A percentile compares a stretch with the other conserved stretches of the same genome.
These are phyloP conservation scores for Sceloporus undulatus DNA, from an alignment of 2,113 vertebrate genomes.

Conservation along the genomic window DNA sequence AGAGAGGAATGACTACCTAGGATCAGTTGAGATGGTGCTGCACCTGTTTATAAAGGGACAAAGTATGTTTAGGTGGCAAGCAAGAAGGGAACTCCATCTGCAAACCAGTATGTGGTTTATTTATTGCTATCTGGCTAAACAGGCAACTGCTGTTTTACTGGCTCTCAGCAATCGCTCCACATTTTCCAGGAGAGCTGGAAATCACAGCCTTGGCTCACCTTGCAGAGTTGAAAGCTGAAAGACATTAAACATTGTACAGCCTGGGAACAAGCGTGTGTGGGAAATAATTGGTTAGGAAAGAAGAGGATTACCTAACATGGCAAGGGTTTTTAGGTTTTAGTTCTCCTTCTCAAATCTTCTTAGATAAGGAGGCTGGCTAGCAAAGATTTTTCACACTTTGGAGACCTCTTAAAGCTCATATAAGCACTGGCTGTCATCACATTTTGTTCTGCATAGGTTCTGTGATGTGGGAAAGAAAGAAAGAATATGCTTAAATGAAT, in stretches of 20 bases:
- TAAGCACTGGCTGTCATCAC: not conserved
- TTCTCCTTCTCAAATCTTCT: not conserved
- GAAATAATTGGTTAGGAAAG: slow-evolving; percentile 6
- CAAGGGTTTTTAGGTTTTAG: not conserved
- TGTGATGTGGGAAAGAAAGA: not conserved
- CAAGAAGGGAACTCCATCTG: slow-evolving; percentile 1
- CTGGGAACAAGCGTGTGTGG: not conserved
- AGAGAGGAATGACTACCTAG: not conserved
- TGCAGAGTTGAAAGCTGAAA: slow-evolving; percentile 15
- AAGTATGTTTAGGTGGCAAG: not conserved
- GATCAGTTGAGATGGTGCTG: not conserved
- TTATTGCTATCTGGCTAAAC: slow-evolving; percentile 5
- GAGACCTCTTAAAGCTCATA: not conserved
- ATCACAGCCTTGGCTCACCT: slow-evolving; percentile 25
- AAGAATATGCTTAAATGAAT: not conserved
- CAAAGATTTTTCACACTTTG: not conserved
- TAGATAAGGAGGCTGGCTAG: not conserved
- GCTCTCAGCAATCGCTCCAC: slow-evolving; percentile 21
- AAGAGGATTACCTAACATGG: not conserved
- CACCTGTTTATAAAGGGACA: slow-evolving; percentile 13
- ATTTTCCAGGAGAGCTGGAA: slow-evolving; percentile 26
- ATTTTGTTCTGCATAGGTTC: not conserved
- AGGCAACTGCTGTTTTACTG: slow-evolving; percentile 29
- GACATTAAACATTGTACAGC: slow-evolving; percentile 1
- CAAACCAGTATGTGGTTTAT: slow-evolving; percentile 12